Evolutionary conservation across 2,113 vertebrate genomes (phyloP).

Genomic region (Heloderma charlesbogerti): DNA sequence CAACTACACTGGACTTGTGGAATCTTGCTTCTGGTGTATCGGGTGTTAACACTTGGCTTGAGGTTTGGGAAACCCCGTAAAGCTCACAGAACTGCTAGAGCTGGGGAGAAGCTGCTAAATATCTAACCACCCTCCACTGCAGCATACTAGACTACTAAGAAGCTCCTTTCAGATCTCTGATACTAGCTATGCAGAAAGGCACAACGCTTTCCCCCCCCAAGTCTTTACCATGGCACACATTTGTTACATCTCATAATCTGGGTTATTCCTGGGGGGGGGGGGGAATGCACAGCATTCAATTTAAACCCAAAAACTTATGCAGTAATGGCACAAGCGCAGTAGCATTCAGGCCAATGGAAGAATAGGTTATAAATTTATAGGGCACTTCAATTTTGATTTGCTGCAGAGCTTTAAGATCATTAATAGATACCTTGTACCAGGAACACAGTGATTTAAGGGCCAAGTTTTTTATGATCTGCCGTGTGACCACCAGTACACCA

Average conservation of each 20-base stretch:
- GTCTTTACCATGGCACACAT: neutral
- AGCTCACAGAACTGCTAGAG: neutral
- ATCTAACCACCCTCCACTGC: neutral
- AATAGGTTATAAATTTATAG: conserved; percentile 90
- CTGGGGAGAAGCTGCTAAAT: neutral
- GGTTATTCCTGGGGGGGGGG: rapidly evolving
- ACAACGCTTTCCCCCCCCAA: conserved; percentile 28
- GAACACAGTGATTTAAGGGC: conserved; percentile 80
- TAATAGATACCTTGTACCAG: conserved; percentile 76
- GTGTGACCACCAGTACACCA: conserved; percentile 77
- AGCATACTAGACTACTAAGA: neutral
- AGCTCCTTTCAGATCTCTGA: neutral
- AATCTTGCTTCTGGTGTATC: neutral
- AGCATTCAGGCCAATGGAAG: conserved; percentile 84
- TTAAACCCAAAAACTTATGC: conserved; percentile 81
- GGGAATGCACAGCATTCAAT: conserved; percentile 69
- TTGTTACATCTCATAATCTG: rapidly evolving
- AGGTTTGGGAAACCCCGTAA: neutral
- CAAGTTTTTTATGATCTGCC: conserved; percentile 76
- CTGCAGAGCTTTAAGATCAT: conserved; percentile 75
- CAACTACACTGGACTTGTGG: neutral
- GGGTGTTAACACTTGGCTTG: neutral
- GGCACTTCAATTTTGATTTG: conserved; percentile 93
- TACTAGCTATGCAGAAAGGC: conserved; percentile 35
- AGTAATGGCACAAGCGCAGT: conserved; percentile 84